Base-by-base conservation (phyloP, 1,140 invertebrate species). In the Psilanteris sp. region DNA sequence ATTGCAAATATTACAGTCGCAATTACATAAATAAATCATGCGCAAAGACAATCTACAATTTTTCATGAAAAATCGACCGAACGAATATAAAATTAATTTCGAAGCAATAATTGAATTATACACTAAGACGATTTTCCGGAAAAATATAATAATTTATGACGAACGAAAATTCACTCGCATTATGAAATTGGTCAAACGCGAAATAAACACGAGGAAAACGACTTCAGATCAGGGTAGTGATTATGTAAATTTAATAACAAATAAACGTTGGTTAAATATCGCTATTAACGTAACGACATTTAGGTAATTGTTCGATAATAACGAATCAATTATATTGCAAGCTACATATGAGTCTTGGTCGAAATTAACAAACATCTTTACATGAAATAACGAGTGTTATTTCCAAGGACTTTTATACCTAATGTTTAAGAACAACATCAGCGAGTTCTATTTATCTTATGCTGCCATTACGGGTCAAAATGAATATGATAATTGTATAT, bases 201-300 rank as follows among this genome's bases (percentile, higher is more conserved):
- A 20, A 0, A 10, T 2, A 20, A 0, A 10, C 2, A 13, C 7
- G 15, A 18, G 29, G 15, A 48, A 55, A 55, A 31, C 9, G 24
- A 8, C 3, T 67, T 2, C 10, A 18, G 22, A 44, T 10, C 8
- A 11, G 3, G 15, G 62, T 16, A 16, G 16, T 18, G 52, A 50
- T 73, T 73, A 73, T 73, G 70, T 39, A 73, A 73, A 73, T 72
- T 55, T 37, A 44, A 62, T 64, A 64, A 64, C 9, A 59, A 73
- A 43, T 31, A 59, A 57, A 72, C 32, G 14, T 24, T 16, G 15
- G 32, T 48, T 36, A 20, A 64, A 73, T 8, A 46, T 55, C 2
- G 31, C 22, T 22, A 29, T 48, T 24, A 44, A 20, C 6, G 37
- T 13, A 31, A 37, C 41, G 13, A 27, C 32, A 48, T 71, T 55